These are phyloP conservation scores for Liparis tanakae DNA, from an alignment of 2,797 vertebrate species.

Conservation along the genomic window DNA sequence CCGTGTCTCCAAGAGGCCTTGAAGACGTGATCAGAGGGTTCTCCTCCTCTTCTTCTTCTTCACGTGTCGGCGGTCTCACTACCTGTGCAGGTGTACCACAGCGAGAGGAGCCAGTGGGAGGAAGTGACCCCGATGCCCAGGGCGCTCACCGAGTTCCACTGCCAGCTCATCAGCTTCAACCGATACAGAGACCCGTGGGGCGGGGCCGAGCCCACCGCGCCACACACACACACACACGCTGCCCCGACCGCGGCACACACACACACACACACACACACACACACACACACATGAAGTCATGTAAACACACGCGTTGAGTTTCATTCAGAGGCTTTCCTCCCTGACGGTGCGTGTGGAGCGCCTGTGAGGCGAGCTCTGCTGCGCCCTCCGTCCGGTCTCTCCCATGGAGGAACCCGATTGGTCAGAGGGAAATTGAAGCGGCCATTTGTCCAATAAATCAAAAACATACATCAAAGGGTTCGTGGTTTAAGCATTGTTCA, in stretches of 20 bases:
- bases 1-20: background rate
- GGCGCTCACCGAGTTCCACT: constrained; percentile 96
- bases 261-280: constrained; percentile 36
- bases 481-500: no score
- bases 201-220: constrained; percentile 9
- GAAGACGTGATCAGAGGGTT: background rate
- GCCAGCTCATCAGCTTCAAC: constrained; percentile 94
- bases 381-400: constrained; percentile 36
- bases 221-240: constrained; percentile 39
- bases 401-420: constrained; percentile 54
- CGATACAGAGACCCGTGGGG: constrained; percentile 93
- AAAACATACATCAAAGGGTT: no score
- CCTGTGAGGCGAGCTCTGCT: constrained; percentile 19
- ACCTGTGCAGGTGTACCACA: constrained; percentile 89
- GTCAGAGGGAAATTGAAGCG: constrained; percentile 15
- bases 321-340: constrained; percentile 30
- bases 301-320: constrained; percentile 4
- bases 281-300: constrained; percentile 11
- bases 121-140: constrained; percentile 95
- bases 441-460: no score
- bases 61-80: background rate
- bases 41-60: background rate
- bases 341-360: constrained; percentile 16
- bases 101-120: constrained; percentile 93
- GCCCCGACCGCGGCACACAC: no score